A percentile compares a stretch with the other conserved stretches of the same genome.
Conservation (phyloP, 2,113 vertebrate species). For the Rhombomys opimus region DNA sequence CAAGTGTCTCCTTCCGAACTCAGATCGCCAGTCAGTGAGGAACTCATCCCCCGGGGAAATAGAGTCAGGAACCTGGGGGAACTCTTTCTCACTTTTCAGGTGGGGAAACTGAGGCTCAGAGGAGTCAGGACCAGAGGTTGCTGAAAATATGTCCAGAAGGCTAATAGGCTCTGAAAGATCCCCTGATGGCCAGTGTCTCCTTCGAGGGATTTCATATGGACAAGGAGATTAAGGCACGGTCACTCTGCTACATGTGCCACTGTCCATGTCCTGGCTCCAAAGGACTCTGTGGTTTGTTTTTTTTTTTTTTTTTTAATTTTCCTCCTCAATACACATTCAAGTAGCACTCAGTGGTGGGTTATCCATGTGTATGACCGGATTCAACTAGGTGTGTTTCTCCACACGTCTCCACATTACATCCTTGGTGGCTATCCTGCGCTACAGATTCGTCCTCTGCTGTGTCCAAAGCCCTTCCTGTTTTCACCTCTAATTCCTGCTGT, state of each 20-base stretch:
- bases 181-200: neutral
- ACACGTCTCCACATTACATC: neutral
- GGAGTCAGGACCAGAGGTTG: neutral
- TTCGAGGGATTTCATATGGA: conserved; percentile 26
- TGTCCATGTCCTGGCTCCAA: neutral
- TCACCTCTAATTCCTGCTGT: conserved; percentile 63
- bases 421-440: conserved; percentile 41
- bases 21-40: neutral
- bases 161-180: neutral
- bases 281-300: neutral
- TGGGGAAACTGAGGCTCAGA: conserved; percentile 2
- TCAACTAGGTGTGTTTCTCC: neutral
- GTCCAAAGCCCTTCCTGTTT: conserved; percentile 66
- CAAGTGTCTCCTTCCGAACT: neutral
- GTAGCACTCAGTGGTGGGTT: neutral
- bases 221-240: conserved; percentile 4
- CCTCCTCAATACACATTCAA: neutral
- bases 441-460: neutral
- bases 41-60: neutral
- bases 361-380: neutral
- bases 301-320: too few species aligned
- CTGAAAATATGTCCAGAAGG: neutral
- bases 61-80: neutral
- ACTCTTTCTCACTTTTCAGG: neutral
- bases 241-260: neutral